Conservation (phyloP, 2,797 vertebrate genomes). For the Sitta carolinensis region DNA sequence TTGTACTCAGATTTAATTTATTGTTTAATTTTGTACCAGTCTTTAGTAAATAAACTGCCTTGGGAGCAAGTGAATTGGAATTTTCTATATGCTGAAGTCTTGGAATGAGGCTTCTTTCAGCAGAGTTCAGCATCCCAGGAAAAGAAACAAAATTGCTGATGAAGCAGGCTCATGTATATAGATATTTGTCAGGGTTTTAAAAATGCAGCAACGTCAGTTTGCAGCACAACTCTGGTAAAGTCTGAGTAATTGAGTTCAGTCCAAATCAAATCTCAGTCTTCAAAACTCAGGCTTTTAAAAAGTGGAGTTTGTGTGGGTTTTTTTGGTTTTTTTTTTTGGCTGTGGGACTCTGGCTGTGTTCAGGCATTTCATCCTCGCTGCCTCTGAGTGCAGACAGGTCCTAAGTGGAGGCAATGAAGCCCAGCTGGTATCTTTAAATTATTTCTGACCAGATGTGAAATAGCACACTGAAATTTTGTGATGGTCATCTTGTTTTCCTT, state of each 20-base stretch:
- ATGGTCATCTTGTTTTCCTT: background rate
- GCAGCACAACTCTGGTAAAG: background rate
- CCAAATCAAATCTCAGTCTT: background rate
- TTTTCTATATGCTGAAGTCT: background rate
- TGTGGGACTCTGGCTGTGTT: background rate
- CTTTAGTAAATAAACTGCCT: slow-evolving; percentile 19
- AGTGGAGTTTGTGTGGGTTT: background rate
- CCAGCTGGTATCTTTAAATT: background rate
- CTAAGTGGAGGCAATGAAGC: background rate
- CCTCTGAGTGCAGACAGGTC: background rate
- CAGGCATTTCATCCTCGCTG: background rate
- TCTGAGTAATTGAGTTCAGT: background rate
- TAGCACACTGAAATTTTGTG: background rate
- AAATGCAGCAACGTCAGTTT: background rate
- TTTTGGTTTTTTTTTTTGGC: background rate
- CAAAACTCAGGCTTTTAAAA: background rate
- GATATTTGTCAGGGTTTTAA: background rate
- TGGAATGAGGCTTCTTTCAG: background rate
- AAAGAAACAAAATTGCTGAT: slow-evolving; percentile 15
- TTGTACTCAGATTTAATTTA: slow-evolving; percentile 29
- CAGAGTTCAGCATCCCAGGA: background rate
- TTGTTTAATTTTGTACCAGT: slow-evolving; percentile 36
- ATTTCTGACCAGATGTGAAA: background rate
- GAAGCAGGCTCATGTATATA: background rate
- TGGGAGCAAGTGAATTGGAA: background rate